Evolutionary conservation across 23 tunicate genomes (phyloP).

Genomic region (Aplidium turbinatum): DNA sequence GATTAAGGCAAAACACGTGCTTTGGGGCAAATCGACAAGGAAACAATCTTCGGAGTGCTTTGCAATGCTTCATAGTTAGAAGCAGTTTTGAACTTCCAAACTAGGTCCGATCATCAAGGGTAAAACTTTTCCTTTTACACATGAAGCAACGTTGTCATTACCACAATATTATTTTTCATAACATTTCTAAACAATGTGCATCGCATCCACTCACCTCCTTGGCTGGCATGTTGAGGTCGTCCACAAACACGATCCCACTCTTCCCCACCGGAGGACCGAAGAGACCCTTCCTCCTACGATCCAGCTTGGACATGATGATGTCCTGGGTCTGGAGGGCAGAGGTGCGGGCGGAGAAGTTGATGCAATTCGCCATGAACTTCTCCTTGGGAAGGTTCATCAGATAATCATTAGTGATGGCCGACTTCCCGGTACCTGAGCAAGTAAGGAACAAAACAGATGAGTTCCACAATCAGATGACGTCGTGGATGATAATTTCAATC

Average conservation of each 20-base stretch:
- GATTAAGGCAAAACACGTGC: too few relatives aligned
- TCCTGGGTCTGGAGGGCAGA: slow-evolving; percentile 96
- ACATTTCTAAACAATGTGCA: too few relatives aligned
- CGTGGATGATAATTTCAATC: too few relatives aligned
- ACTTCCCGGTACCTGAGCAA: slow-evolving; percentile 87
- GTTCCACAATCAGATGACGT: too few relatives aligned
- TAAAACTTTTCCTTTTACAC: too few relatives aligned
- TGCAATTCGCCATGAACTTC: slow-evolving; percentile 62
- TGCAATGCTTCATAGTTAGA: too few relatives aligned
- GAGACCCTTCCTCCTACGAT: slow-evolving; percentile 88
- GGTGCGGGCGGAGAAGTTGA: slow-evolving; percentile 95
- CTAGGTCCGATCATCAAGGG: too few relatives aligned
- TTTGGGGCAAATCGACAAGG: too few relatives aligned
- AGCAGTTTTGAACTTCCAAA: too few relatives aligned
- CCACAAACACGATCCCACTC: slow-evolving; percentile 85
- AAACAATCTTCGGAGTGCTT: too few relatives aligned
- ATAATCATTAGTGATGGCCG: slow-evolving; percentile 92
- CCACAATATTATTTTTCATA: not conserved
- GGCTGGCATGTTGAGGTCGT: slow-evolving; percentile 95
- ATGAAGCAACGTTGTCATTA: too few relatives aligned
- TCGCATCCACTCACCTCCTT: slow-evolving; percentile 68
- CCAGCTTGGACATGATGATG: slow-evolving; percentile 94
- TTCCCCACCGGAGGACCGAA: slow-evolving; percentile 98
- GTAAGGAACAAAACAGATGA: too few relatives aligned
- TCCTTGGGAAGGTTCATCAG: slow-evolving; percentile 78